A percentile compares a stretch with the other conserved stretches of the same genome.
phyloP scores from a whole-genome alignment of 53 echinoderm and acorn worm species.

The Antedon mediterranea region DNA sequence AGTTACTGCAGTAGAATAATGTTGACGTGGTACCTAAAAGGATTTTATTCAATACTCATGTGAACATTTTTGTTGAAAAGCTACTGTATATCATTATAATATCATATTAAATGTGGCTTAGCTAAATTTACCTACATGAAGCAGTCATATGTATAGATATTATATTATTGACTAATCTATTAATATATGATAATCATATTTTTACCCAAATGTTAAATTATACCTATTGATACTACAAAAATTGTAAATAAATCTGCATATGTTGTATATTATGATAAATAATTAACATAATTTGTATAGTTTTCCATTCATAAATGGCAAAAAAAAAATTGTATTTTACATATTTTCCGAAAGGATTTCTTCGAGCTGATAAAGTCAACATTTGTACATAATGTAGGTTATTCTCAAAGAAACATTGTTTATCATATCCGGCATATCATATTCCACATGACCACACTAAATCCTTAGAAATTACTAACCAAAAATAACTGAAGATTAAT shows the following conservation, averaged over 20 bases:
- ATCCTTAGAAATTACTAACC: background rate
- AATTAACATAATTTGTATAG: background rate
- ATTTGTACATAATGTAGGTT: background rate
- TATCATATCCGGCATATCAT: too few relatives aligned
- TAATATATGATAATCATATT: background rate
- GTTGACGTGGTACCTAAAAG: too few relatives aligned
- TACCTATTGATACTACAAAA: background rate
- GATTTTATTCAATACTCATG: too few relatives aligned
- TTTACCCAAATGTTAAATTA: background rate
- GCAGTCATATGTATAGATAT: too few relatives aligned
- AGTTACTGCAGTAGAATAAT: too few relatives aligned
- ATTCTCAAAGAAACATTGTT: too few relatives aligned
- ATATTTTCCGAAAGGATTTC: background rate
- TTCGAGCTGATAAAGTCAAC: background rate
- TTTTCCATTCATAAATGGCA: background rate
- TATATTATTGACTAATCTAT: too few relatives aligned
- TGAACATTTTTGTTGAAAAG: too few relatives aligned
- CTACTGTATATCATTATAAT: too few relatives aligned
- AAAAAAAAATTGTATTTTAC: background rate
- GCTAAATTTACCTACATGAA: too few relatives aligned
- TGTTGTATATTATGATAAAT: constrained; percentile 1
- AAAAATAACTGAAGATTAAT: background rate
- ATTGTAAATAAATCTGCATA: background rate
- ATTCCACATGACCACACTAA: background rate
- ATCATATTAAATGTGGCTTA: too few relatives aligned